Percentiles rank a stretch among this genome's conserved stretches.
Conservation (phyloP, 2,888 invertebrate species). For the Drosophila mayaguana region DNA sequence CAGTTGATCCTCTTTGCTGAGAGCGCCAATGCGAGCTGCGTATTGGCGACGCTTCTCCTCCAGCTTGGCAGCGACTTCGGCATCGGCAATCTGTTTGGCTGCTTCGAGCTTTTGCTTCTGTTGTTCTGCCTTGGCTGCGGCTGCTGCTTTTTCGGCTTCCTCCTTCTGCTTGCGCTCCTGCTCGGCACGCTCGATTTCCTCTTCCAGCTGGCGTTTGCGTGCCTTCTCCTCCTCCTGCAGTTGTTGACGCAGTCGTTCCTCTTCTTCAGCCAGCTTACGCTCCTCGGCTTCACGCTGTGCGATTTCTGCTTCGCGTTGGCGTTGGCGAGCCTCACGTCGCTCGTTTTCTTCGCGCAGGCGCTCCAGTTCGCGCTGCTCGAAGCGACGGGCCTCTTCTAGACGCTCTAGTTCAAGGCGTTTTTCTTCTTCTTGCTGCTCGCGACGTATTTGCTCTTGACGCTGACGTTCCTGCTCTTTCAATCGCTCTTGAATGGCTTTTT, state of each 20-base stretch:
- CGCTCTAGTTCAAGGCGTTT: slow-evolving; percentile 72
- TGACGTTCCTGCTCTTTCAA: slow-evolving; percentile 73
- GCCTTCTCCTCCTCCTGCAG: slow-evolving; percentile 69
- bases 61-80: slow-evolving; percentile 51
- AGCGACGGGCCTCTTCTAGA: slow-evolving; percentile 70
- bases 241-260: slow-evolving; percentile 76
- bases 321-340: slow-evolving; percentile 72
- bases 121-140: slow-evolving; percentile 61
- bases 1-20: slow-evolving; percentile 81
- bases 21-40: slow-evolving; percentile 72
- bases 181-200: slow-evolving; percentile 69
- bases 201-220: slow-evolving; percentile 65
- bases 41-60: slow-evolving; percentile 72
- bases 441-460: slow-evolving; percentile 75
- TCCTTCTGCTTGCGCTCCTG: slow-evolving; percentile 71
- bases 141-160: slow-evolving; percentile 62
- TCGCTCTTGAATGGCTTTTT: slow-evolving; percentile 71
- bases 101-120: slow-evolving; percentile 57
- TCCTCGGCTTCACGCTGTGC: slow-evolving; percentile 70
- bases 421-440: slow-evolving; percentile 80
- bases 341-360: slow-evolving; percentile 78
- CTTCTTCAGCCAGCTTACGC: slow-evolving; percentile 75
- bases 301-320: slow-evolving; percentile 81
- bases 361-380: slow-evolving; percentile 77
- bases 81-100: slow-evolving; percentile 68